Conservation (phyloP, 2,888 invertebrate species). For the Andrena dorsata region DNA sequence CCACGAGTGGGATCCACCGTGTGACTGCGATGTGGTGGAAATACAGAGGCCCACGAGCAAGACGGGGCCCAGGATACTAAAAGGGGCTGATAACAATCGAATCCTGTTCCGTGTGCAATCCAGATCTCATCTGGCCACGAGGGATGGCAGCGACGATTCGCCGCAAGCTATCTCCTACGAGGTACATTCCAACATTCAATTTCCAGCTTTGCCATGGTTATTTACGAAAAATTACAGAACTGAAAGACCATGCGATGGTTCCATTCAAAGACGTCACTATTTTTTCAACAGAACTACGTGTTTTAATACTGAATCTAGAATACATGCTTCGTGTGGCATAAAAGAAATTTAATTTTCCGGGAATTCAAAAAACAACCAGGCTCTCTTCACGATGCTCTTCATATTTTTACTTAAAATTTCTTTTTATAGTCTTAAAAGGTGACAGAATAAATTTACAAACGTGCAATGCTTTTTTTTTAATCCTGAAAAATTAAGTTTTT, state of each 20-base stretch:
- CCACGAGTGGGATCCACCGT: conserved; percentile 79
- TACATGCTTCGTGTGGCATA: too few relatives aligned
- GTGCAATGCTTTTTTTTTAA: too few relatives aligned
- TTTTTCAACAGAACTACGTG: too few relatives aligned
- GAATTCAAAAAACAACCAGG: too few relatives aligned
- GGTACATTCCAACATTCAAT: conserved; percentile 2
- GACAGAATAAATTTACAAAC: too few relatives aligned
- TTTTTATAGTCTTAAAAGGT: too few relatives aligned
- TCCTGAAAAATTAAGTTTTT: too few relatives aligned
- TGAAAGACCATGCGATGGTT: neutral
- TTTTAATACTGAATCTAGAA: too few relatives aligned
- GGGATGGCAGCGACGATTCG: conserved; percentile 66
- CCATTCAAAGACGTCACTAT: neutral
- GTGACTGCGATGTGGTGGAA: conserved; percentile 79
- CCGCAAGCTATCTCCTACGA: conserved; percentile 72
- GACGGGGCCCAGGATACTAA: conserved; percentile 78
- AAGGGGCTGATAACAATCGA: conserved; percentile 77
- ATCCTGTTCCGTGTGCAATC: conserved; percentile 80
- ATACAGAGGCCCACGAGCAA: conserved; percentile 77
- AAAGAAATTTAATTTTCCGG: too few relatives aligned
- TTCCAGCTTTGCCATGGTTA: neutral
- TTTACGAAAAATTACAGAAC: neutral
- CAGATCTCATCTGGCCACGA: conserved; percentile 57
- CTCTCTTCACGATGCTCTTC: too few relatives aligned
- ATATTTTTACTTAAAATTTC: too few relatives aligned